Conservation (phyloP, 2,797 vertebrate species). For the Sebastolobus altivelis region DNA sequence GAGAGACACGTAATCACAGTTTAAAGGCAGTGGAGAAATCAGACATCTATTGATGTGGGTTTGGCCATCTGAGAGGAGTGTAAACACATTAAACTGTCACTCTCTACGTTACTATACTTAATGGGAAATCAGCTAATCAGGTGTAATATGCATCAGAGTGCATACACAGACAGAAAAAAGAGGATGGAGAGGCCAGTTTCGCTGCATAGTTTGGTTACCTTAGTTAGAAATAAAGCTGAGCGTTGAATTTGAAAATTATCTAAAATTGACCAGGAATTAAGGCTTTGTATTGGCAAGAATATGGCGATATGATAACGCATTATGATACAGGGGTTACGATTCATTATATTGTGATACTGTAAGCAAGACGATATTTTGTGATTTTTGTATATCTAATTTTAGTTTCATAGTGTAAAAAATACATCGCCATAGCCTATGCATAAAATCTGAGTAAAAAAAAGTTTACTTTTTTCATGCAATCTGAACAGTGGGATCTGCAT, state of each 20-base stretch:
- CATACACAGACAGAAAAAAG: neutral
- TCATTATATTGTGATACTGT: too few relatives aligned
- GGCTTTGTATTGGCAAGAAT: too few relatives aligned
- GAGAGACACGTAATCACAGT: conserved; percentile 52
- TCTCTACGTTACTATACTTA: conserved; percentile 30
- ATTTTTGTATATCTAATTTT: too few relatives aligned
- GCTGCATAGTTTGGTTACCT: neutral
- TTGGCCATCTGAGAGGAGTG: conserved; percentile 41
- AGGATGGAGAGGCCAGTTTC: neutral
- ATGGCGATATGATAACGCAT: too few relatives aligned
- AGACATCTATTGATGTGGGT: conserved; percentile 48
- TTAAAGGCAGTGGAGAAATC: conserved; percentile 66
- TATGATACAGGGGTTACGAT: too few relatives aligned
- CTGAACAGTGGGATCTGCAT: too few relatives aligned
- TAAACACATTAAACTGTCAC: conserved; percentile 62
- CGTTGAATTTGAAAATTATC: neutral
- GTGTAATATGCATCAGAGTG: conserved; percentile 30
- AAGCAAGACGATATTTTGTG: too few relatives aligned
- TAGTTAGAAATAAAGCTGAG: neutral
- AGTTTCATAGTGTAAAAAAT: too few relatives aligned
- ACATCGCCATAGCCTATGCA: too few relatives aligned
- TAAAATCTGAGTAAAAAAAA: too few relatives aligned
- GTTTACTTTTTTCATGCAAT: too few relatives aligned
- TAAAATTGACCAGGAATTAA: neutral
- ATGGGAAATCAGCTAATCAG: conserved; percentile 43